Evolutionary conservation across 2,797 vertebrate species (phyloP).

Genomic region (Lepilemur ruficaudatus): DNA sequence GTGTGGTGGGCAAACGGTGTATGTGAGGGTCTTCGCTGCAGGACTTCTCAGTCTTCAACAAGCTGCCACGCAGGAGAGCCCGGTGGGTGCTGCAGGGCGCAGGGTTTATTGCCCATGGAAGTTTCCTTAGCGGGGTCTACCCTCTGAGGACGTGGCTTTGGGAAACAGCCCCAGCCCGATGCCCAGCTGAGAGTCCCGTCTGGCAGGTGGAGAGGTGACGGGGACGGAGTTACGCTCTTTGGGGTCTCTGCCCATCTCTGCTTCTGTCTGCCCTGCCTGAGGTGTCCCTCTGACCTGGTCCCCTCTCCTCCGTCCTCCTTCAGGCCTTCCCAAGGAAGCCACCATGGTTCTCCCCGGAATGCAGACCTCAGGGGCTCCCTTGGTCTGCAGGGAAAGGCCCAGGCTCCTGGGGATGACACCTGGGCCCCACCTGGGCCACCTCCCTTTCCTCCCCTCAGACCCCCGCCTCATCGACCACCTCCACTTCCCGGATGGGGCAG

Average conservation of each 20-base stretch:
- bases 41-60: background rate
- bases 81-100: accelerated
- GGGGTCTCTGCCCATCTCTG: background rate
- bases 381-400: background rate
- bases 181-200: background rate
- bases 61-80: accelerated
- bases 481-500: accelerated
- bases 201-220: accelerated
- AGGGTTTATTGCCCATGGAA: accelerated
- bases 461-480: background rate
- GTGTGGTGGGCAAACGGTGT: accelerated
- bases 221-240: background rate
- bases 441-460: background rate
- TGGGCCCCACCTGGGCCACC: background rate
- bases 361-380: accelerated
- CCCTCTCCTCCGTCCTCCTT: accelerated
- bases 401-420: background rate
- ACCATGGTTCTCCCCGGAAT: accelerated
- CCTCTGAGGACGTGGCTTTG: background rate
- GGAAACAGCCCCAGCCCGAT: accelerated
- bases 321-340: background rate
- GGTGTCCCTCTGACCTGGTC: no score
- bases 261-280: background rate
- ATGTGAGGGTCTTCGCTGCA: background rate
- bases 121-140: accelerated